Percentiles rank a stretch among this genome's conserved stretches.
Evolutionary conservation across 2,113 vertebrate genomes (phyloP).

Genomic region (Tragelaphus imberbis): DNA sequence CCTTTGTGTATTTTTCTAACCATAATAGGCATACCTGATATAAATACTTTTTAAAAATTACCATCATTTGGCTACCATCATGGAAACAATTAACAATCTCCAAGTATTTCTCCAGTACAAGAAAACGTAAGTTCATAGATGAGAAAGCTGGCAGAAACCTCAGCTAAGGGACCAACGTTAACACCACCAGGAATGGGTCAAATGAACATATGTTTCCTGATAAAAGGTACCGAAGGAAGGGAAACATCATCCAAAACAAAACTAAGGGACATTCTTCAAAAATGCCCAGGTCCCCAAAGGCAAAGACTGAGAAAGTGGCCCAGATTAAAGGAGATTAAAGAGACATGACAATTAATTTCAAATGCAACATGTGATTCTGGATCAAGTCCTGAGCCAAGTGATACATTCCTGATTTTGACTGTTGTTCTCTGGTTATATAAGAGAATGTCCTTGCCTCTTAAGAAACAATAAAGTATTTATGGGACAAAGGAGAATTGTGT

Average conservation of each 20-base stretch:
- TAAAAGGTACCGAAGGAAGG: not conserved
- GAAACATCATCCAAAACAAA: not conserved
- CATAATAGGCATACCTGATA: not conserved
- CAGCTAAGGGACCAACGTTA: not conserved
- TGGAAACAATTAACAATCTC: not conserved
- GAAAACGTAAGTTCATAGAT: not conserved
- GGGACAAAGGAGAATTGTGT: not conserved
- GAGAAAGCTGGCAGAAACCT: not conserved
- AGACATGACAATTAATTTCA: not conserved
- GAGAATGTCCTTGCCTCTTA: not conserved
- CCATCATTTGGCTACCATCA: not conserved
- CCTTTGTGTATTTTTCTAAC: conserved; percentile 13
- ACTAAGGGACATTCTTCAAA: not conserved
- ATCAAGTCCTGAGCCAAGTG: not conserved
- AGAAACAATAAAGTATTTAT: not conserved
- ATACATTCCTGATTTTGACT: not conserved
- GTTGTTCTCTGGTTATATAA: not conserved
- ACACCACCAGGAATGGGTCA: not conserved
- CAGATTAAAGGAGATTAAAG: not conserved
- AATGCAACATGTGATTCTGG: not conserved
- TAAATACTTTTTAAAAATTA: not conserved
- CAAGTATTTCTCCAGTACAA: not conserved
- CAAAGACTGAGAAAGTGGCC: not conserved
- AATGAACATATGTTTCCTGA: not conserved
- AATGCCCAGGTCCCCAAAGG: not conserved